phyloP scores from a whole-genome alignment of 2,113 vertebrate genomes.

The Dipodomys spectabilis region DNA sequence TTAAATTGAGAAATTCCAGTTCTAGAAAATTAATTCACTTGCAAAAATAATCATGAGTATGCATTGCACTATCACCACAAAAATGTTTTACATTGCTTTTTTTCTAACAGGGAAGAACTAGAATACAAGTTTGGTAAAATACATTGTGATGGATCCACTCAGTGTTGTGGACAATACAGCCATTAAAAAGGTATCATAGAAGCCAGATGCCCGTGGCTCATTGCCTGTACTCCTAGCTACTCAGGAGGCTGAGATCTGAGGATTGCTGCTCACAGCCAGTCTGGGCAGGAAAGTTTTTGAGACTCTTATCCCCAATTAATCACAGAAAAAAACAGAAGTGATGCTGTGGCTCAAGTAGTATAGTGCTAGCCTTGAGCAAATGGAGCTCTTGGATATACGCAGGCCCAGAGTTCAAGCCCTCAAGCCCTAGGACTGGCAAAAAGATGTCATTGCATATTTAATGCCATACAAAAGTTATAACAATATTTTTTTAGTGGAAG shows the following conservation, averaged over 20 bases:
- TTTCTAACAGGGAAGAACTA: conserved; percentile 35
- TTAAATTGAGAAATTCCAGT: conserved; percentile 60
- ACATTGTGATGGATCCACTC: background rate
- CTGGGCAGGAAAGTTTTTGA: too few species aligned
- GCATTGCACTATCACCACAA: conserved; percentile 26
- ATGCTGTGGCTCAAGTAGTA: too few species aligned
- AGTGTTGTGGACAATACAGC: background rate
- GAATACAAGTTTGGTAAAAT: background rate
- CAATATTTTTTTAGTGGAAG: background rate
- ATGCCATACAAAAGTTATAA: background rate
- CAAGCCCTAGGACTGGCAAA: background rate
- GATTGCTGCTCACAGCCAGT: too few species aligned
- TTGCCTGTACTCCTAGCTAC: too few species aligned
- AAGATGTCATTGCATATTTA: background rate
- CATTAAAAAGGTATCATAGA: background rate
- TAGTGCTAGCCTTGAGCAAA: too few species aligned
- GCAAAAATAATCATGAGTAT: conserved; percentile 58
- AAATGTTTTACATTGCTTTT: conserved; percentile 42
- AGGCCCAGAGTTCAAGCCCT: too few species aligned
- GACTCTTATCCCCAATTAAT: too few species aligned
- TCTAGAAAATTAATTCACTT: conserved; percentile 68
- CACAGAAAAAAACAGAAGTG: too few species aligned
- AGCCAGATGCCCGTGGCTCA: too few species aligned
- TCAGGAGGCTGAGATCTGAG: too few species aligned
- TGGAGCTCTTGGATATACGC: too few species aligned